A percentile compares a stretch with the other conserved stretches of the same genome.
These are phyloP conservation scores for Crypturellus tataupa DNA, from an alignment of 2,797 vertebrate genomes.

Conservation along the genomic window DNA sequence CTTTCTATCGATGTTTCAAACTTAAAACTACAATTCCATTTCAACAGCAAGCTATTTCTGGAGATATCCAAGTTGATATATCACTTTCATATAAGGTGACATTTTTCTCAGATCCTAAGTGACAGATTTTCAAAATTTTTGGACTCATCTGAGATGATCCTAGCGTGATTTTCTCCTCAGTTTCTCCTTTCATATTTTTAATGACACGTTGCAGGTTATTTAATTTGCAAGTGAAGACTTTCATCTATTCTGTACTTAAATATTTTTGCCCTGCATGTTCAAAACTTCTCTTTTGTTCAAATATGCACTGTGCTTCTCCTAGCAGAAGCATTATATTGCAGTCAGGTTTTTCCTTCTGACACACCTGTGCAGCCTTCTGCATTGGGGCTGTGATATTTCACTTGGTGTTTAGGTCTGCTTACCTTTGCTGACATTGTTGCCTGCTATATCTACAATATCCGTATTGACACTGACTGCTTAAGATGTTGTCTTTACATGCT, in stretches of 20 bases:
- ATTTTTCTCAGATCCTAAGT: not conserved
- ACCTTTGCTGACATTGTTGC: not conserved
- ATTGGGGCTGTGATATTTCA: not conserved
- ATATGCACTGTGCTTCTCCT: not conserved
- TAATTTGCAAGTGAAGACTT: not conserved
- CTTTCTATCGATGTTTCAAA: not conserved
- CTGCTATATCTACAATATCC: not conserved
- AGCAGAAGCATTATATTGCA: not conserved
- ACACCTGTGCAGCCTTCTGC: not conserved
- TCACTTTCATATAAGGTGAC: fast-evolving
- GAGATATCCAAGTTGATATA: not conserved
- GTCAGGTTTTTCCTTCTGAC: not conserved
- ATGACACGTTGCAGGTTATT: not conserved
- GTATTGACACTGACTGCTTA: not conserved
- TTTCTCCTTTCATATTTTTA: not conserved
- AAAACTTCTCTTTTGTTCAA: not conserved
- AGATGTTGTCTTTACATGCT: not conserved
- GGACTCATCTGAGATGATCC: not conserved
- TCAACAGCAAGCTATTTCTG: not conserved
- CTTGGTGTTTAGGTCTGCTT: not conserved
- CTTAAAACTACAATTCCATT: not conserved
- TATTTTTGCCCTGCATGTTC: not conserved
- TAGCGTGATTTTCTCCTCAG: not conserved
- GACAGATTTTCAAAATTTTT: not conserved
- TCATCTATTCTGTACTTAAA: not conserved